Evolutionary conservation across 2,113 vertebrate species (phyloP).

Genomic region (Nansenia antarctica): DNA sequence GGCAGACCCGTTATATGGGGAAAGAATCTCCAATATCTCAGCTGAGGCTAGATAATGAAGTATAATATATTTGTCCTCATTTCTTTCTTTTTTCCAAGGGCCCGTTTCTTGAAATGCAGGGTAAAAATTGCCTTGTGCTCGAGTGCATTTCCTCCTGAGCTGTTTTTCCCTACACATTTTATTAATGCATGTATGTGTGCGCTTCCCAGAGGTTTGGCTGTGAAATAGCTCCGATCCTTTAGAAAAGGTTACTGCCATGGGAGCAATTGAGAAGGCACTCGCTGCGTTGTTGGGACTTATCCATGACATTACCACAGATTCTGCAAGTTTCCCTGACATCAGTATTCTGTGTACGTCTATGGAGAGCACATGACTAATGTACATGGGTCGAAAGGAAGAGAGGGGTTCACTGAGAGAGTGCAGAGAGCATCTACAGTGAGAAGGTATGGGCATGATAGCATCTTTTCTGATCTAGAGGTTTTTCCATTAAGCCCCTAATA

Average conservation of each 20-base stretch:
- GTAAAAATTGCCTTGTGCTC: too few species aligned
- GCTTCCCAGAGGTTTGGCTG: neutral
- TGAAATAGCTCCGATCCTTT: neutral
- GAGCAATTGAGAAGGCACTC: neutral
- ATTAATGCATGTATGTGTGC: constrained; percentile 3
- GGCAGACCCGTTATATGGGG: neutral
- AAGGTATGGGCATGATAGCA: neutral
- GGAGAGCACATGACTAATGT: neutral
- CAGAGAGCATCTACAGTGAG: neutral
- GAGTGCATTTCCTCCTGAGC: constrained; percentile 9
- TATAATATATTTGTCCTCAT: constrained; percentile 9
- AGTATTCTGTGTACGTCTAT: neutral
- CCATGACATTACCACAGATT: neutral
- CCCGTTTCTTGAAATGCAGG: constrained; percentile 10
- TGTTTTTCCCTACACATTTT: too few species aligned
- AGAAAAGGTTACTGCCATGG: constrained; percentile 1
- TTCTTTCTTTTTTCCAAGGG: neutral
- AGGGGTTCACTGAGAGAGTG: too few species aligned
- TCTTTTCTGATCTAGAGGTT: neutral
- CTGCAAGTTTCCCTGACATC: neutral
- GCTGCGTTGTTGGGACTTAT: neutral
- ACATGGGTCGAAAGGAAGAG: neutral
- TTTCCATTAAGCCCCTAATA: neutral
- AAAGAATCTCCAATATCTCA: constrained; percentile 1
- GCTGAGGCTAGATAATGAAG: neutral